phyloP scores from a whole-genome alignment of 2,888 invertebrate species.

The Xylota segnis region DNA sequence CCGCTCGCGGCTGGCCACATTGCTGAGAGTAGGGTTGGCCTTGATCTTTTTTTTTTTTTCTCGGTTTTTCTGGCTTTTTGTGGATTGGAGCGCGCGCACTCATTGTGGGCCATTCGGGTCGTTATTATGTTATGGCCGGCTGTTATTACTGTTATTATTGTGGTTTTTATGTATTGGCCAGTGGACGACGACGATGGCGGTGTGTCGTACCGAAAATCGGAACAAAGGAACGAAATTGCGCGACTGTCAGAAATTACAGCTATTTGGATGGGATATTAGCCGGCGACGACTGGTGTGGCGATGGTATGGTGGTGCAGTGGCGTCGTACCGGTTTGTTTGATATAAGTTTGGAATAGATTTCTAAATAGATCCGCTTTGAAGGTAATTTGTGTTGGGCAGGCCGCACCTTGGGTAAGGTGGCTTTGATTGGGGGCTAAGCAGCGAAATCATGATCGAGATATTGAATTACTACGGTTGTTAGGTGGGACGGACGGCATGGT shows the following conservation, averaged over 20 bases:
- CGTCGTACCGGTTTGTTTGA: conserved; percentile 51
- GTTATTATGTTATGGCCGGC: conserved; percentile 72
- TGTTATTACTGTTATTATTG: conserved; percentile 76
- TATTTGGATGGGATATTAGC: conserved; percentile 63
- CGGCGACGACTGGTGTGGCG: conserved; percentile 24
- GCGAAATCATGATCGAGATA: conserved; percentile 64
- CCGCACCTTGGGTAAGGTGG: conserved; percentile 70
- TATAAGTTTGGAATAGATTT: conserved; percentile 54
- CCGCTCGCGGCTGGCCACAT: conserved; percentile 56
- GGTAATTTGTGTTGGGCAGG: conserved; percentile 27
- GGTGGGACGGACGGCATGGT: not conserved
- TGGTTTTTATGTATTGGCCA: conserved; percentile 59
- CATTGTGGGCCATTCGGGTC: conserved; percentile 70
- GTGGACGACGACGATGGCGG: conserved; percentile 18
- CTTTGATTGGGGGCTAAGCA: conserved; percentile 61
- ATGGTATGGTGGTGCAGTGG: conserved; percentile 25
- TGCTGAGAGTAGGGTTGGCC: conserved; percentile 74
- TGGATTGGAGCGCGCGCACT: conserved; percentile 24
- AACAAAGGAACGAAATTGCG: conserved; percentile 72
- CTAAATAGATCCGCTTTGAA: conserved; percentile 66
- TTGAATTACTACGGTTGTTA: conserved; percentile 60
- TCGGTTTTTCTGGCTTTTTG: conserved; percentile 14
- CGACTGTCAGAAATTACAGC: conserved; percentile 74
- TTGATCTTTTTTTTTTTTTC: conserved; percentile 60
- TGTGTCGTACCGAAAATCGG: conserved; percentile 43